phyloP scores from a whole-genome alignment of 2,888 invertebrate species.

The Oscheius sp. region DNA sequence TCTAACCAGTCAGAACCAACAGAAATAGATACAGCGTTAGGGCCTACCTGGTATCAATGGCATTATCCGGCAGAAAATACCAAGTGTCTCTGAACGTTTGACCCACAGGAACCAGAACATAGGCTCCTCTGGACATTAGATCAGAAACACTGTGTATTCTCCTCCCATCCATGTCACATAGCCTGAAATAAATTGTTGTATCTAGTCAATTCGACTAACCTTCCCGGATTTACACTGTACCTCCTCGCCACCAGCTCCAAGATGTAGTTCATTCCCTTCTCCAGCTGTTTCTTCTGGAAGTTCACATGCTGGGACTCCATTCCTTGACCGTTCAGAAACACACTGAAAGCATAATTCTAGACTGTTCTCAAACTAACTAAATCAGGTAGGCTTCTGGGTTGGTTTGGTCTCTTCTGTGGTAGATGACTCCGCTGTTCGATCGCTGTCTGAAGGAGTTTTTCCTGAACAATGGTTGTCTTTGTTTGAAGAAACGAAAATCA shows the following conservation, averaged over 20 bases:
- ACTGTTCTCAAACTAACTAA: constrained; percentile 51
- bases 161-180: constrained; percentile 66
- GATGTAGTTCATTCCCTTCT: constrained; percentile 66
- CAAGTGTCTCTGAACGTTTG: constrained; percentile 68
- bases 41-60: constrained; percentile 66
- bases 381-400: constrained; percentile 67
- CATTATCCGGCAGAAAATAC: constrained; percentile 70
- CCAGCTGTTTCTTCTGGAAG: constrained; percentile 64
- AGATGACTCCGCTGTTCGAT: constrained; percentile 59
- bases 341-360: constrained; percentile 41
- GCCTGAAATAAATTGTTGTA: constrained; percentile 34
- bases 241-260: constrained; percentile 62
- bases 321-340: constrained; percentile 68
- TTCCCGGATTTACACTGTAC: constrained; percentile 62
- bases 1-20: neutral
- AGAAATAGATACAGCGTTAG: neutral
- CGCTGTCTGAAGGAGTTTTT: constrained; percentile 43
- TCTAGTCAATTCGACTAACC: constrained; percentile 30
- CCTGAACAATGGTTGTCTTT: neutral
- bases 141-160: constrained; percentile 59
- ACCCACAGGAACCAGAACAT: constrained; percentile 66
- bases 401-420: constrained; percentile 65
- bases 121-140: constrained; percentile 66
- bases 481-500: constrained; percentile 20
- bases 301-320: constrained; percentile 65